Evolutionary conservation across 2,888 invertebrate genomes (phyloP).

Genomic region (Caenorhabditis sulstoni): DNA sequence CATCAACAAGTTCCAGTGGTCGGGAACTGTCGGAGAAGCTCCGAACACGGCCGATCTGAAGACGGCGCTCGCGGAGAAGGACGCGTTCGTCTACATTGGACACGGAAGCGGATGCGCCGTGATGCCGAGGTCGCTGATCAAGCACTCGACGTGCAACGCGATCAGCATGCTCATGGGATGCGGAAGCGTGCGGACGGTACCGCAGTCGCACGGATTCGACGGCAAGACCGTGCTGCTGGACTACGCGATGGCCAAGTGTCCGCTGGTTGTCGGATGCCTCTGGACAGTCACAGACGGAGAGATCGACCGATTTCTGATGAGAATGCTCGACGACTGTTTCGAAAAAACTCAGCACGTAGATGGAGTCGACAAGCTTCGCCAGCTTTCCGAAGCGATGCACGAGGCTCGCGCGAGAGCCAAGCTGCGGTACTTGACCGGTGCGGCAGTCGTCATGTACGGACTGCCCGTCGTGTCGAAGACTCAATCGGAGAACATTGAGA

Average conservation of each 20-base stretch:
- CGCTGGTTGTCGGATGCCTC: constrained; percentile 75
- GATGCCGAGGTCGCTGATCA: constrained; percentile 59
- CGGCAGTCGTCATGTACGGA: constrained; percentile 76
- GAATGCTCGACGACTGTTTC: constrained; percentile 65
- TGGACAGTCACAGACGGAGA: constrained; percentile 80
- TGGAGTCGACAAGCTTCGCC: constrained; percentile 50
- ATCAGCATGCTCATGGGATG: constrained; percentile 77
- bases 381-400: constrained; percentile 61
- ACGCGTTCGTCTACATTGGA: constrained; percentile 74
- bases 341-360: constrained; percentile 11
- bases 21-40: constrained; percentile 66
- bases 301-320: constrained; percentile 75
- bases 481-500: too few species aligned
- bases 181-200: constrained; percentile 67
- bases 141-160: constrained; percentile 71
- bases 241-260: constrained; percentile 73
- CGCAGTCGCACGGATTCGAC: constrained; percentile 74
- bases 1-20: constrained; percentile 69
- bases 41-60: constrained; percentile 61
- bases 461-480: constrained; percentile 64
- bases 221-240: constrained; percentile 72
- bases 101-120: constrained; percentile 65
- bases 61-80: constrained; percentile 64
- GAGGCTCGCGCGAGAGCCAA: constrained; percentile 68
- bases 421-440: constrained; percentile 74